Conservation (phyloP, 2,797 vertebrate genomes). For the Lycodopsis pacificus region DNA sequence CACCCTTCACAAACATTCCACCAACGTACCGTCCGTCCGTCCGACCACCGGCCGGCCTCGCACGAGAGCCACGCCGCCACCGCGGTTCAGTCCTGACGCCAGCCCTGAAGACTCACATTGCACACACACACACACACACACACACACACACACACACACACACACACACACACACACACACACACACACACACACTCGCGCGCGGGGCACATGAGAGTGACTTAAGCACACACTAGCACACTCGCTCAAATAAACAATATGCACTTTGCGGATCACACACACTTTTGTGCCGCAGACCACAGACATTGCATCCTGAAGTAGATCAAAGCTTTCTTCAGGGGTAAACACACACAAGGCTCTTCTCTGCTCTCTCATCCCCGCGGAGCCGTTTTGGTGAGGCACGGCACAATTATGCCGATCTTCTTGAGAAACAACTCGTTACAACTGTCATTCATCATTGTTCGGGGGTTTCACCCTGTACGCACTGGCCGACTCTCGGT, state of each 20-base stretch:
- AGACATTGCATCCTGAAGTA: slow-evolving; percentile 81
- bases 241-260: slow-evolving; percentile 78
- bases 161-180: slow-evolving; percentile 10
- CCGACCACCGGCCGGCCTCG: slow-evolving; percentile 77
- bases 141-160: slow-evolving; percentile 41
- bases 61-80: slow-evolving; percentile 80
- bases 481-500: slow-evolving; percentile 43
- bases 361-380: slow-evolving; percentile 72
- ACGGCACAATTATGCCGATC: slow-evolving; percentile 61
- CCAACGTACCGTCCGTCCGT: slow-evolving; percentile 74
- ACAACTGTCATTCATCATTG: slow-evolving; percentile 65
- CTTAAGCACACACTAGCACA: slow-evolving; percentile 68
- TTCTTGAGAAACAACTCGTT: slow-evolving; percentile 57
- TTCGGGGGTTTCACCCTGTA: slow-evolving; percentile 22
- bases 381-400: slow-evolving; percentile 65
- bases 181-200: slow-evolving; percentile 46
- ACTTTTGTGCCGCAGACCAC: slow-evolving; percentile 72
- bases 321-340: slow-evolving; percentile 77
- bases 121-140: slow-evolving; percentile 58
- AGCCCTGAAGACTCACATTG: slow-evolving; percentile 75
- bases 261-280: slow-evolving; percentile 79
- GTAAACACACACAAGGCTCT: slow-evolving; percentile 77
- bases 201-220: slow-evolving; percentile 53
- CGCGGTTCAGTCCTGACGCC: slow-evolving; percentile 78
- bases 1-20: slow-evolving; percentile 80